phyloP scores from a whole-genome alignment of 2,113 vertebrate genomes.

The Lamprologus callipterus region DNA sequence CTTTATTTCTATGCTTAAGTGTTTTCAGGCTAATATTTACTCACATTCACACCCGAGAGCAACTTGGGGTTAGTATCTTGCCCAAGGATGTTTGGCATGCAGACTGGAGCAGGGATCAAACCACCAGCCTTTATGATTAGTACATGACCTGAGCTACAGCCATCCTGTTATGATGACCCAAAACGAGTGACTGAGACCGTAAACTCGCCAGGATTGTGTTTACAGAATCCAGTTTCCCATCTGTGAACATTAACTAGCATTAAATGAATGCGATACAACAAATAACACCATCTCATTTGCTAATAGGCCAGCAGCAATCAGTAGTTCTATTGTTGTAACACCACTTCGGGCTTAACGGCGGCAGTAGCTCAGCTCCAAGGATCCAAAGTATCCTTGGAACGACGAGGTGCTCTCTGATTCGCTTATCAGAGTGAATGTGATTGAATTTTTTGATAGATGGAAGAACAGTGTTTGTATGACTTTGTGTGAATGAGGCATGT shows the following conservation, averaged over 20 bases:
- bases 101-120: neutral
- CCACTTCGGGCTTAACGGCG: neutral
- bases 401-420: neutral
- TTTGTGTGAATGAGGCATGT: neutral
- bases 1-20: neutral
- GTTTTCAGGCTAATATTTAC: neutral
- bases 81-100: accelerated
- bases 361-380: neutral
- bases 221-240: neutral
- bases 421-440: neutral
- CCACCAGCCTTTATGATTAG: neutral
- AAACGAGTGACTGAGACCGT: neutral
- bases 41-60: accelerated
- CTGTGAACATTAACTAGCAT: neutral
- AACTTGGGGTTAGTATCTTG: neutral
- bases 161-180: neutral
- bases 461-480: neutral
- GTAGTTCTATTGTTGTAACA: neutral
- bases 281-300: neutral
- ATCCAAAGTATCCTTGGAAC: neutral
- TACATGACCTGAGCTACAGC: neutral
- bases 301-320: neutral
- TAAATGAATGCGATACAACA: neutral
- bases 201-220: neutral
- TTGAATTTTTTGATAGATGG: neutral